Evolutionary conservation across 2,797 vertebrate species (phyloP), one percentile per base, ranked within the genome.

Genomic region (Chelonia mydas): DNA sequence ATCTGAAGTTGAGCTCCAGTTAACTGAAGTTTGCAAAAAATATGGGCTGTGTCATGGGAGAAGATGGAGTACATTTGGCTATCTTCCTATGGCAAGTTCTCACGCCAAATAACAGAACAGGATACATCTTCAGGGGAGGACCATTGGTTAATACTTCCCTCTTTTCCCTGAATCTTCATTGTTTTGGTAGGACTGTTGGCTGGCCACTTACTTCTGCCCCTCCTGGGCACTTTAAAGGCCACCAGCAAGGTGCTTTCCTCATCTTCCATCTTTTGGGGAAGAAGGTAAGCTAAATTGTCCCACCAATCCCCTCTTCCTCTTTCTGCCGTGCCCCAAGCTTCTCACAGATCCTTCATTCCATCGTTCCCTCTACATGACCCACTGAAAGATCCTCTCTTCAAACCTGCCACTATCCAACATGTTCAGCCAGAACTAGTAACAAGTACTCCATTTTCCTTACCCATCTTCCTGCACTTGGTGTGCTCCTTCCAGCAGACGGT

Each of bases 241-340:
- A 7, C 1, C 3, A 21, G 1, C 17, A 41, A 21, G 37, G 68
- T 23, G 51, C 2, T 1, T 1, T 5, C 72, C 3, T 23, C 10
- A 2, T 54, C 77, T 76, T 31, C 25, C 13, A 49, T 47, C 25
- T 77, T 47, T 31, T 57, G 2, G 2, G 25, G 81, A 54, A 82
- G 53, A 82, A 89, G 61, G 28, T 53, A 49, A 28, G 3, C 15
- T 54, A 27, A 59, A 84, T 7, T 1, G 3, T 68, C 8, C 17
- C n/a, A 3, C 19, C 0, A 49, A 1, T 57, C 15, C 0, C 0
- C n/a, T 92, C 65, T 83, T 31, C 17, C 5, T 0, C 6, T 16
- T 7, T 50, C 27, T 90, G 27, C 41, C 5, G 21, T 5, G 2
- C 5, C n/a, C 12, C 11, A 5, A 3, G 81, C 59, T 31, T 83